Base-by-base conservation (phyloP, 2,113 vertebrate species). In the Cricetomys ansorgei region DNA sequence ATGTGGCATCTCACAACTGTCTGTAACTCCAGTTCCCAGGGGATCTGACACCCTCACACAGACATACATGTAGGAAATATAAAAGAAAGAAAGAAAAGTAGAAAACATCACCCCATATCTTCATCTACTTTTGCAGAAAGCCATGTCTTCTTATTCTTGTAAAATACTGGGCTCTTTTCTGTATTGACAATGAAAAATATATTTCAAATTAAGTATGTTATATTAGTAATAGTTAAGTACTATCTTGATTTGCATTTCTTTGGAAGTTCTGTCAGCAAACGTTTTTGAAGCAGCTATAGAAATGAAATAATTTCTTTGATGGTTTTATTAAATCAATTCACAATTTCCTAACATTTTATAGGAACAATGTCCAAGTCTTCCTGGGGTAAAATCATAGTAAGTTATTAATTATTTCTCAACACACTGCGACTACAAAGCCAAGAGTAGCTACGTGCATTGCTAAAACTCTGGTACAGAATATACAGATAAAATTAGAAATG, bases 21-120 rank as follows among this genome's bases (percentile, higher is more conserved):
- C n/a, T n/a, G n/a, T n/a, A n/a, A n/a, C n/a, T n/a, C n/a, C n/a
- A n/a, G n/a, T n/a, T n/a, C n/a, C n/a, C n/a, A n/a, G n/a, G n/a
- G n/a, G n/a, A n/a, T n/a, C n/a, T n/a, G n/a, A n/a, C n/a, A n/a
- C n/a, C n/a, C n/a, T n/a, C n/a, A n/a, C n/a, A n/a, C n/a, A n/a
- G n/a, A n/a, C n/a, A n/a, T n/a, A n/a, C n/a, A n/a, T n/a, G n/a
- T n/a, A n/a, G n/a, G n/a, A n/a, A n/a, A n/a, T n/a, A n/a, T n/a
- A n/a, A n/a, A n/a, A n/a, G n/a, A n/a, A n/a, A n/a, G n/a, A n/a
- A n/a, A n/a, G n/a, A n/a, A n/a, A n/a, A n/a, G n/a, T n/a, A n/a
- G 57, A 91, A 64, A 23, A 79, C 25, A 93, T 98, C 98, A 99
- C 99, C 98, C 98, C 81, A 99, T 37, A 90, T 99, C 97, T 95